Base-by-base conservation (phyloP, 2,888 invertebrate genomes). In the Priocnemis perturbator region DNA sequence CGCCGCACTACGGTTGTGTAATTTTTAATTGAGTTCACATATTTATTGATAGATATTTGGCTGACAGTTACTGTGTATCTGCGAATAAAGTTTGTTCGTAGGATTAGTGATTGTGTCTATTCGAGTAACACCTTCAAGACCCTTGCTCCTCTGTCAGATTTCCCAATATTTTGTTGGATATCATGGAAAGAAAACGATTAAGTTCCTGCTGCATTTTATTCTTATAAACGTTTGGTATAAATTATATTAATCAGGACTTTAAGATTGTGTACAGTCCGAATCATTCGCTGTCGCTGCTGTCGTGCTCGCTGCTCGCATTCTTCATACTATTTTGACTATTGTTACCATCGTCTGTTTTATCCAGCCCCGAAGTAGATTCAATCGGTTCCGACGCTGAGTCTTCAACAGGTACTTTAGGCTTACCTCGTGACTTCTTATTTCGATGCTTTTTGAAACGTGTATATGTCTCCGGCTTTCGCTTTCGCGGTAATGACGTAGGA, bases 11-110 rank as follows among this genome's bases (percentile, higher is more conserved):
- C 81, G 77, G 75, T 77, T 68, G 75, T 73, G 66, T 53, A 79
- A 77, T 80, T 37, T 11, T 76, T 79, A 78, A 81, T 82, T 73
- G 81, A 81, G 78, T 83, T 81, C 79, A 82, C 78, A 78, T 87
- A 87, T 87, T 87, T 87, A 87, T 86, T 86, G 82, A 85, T 81
- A 80, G 73, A 75, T 71, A 81, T 78, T 69, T 77, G 72, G 76
- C 75, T 74, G 66, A 69, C 78, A 79, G 79, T 81, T 75, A 82
- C 76, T 83, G 82, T 83, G 85, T 78, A 81, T 81, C 81, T 81
- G 71, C 75, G 75, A 86, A 83, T 85, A 84, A 83, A 85, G 58
- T 74, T 69, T 82, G 73, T 80, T 79, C 71, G 65, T 82, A 83
- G 74, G 64, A 73, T 74, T 71, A 73, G 53, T n/a, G 15, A 26